These are phyloP conservation scores for Pangasius mekongensis DNA, from an alignment of 2,797 vertebrate genomes.

Conservation along the genomic window DNA sequence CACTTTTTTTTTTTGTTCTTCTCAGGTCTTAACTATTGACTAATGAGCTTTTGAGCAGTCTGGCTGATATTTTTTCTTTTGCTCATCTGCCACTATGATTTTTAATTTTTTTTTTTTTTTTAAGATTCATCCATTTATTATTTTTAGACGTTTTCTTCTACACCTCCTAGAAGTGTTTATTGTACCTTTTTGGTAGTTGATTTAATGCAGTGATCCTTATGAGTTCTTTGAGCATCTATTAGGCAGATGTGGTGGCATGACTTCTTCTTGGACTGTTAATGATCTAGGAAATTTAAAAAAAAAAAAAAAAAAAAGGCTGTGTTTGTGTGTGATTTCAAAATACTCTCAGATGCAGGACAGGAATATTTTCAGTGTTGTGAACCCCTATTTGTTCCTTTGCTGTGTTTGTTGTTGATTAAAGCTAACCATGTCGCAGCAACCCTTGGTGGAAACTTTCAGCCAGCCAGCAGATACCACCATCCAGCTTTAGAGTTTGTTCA, in stretches of 20 bases:
- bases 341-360: not conserved
- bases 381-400: not conserved
- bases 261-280: not conserved
- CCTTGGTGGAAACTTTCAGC: not conserved
- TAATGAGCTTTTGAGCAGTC: not conserved
- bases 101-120: too few species aligned
- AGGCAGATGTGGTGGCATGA: not conserved
- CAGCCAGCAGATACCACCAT: not conserved
- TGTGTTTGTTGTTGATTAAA: not conserved
- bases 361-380: not conserved
- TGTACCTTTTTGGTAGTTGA: not conserved
- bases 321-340: constrained; percentile 2
- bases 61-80: not conserved
- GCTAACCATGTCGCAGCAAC: not conserved
- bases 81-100: not conserved
- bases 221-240: not conserved
- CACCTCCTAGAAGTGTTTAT: not conserved
- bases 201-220: too few species aligned
- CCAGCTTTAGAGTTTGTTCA: not conserved
- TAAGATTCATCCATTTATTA: not conserved
- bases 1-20: not conserved
- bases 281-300: not conserved
- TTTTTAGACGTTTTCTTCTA: not conserved
- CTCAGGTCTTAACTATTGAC: not conserved
- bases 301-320: not conserved